Evolutionary conservation across 2,797 vertebrate species (phyloP), one percentile per base, ranked within the genome.

Genomic region (Pempheris klunzingeri): DNA sequence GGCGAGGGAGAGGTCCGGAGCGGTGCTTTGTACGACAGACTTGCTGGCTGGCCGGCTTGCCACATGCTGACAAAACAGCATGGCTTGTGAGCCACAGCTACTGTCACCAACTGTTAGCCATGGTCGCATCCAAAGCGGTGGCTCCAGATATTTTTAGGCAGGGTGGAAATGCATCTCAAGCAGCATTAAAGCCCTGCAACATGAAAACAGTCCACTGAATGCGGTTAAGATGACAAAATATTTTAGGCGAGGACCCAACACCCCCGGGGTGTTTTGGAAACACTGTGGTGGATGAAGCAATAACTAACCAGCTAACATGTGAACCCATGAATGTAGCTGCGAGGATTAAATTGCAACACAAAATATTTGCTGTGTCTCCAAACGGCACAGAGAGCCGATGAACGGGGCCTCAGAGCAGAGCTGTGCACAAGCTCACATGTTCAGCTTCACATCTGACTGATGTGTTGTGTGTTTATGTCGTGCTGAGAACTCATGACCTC

Each of bases 61-160:
- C 84, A 90, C 90, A 91, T 83, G 87, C 87, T 90, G 86, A 90
- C 81, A 87, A 77, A 87, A 85, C 88, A 90, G 89, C 90, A 90
- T 84, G 88, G 85, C 74, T 85, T 60, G 61, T 85, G 84, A 86
- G 82, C 86, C 85, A 84, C 78, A 78, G 88, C 88, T 75, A 81
- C 90, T 87, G 87, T 90, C 89, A 88, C 90, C 92, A 91, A 89
- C 90, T 92, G 92, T 91, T 89, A 85, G 85, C 78, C 71, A 74
- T 66, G 82, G 84, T 70, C 67, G 83, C 46, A 60, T 91, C 82
- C 87, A 88, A 87, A 86, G 66, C 60, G 85, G 83, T 84, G 2
- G 32, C 81, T 71, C 58, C 58, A 72, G 69, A 84, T 92, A 89
- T 91, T 88, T 90, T 87, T 86, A 87, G 80, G 77, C 49, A 24